Conservation (phyloP, 2,888 invertebrate genomes). For the Eupithecia exiguata region DNA sequence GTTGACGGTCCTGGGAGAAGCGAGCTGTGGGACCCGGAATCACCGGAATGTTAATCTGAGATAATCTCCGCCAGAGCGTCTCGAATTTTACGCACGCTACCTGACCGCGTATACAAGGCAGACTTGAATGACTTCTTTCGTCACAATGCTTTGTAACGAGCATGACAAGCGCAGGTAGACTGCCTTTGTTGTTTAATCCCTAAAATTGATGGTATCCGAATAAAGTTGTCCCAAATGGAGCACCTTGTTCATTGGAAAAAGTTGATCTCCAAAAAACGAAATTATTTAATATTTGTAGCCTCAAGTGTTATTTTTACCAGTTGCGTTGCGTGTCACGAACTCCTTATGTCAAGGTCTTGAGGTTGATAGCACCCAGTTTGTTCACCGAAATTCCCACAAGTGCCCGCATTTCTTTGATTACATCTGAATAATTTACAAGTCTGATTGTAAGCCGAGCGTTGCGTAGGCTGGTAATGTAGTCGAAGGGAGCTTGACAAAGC, state of each 20-base stretch:
- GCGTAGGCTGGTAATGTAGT: slow-evolving; percentile 22
- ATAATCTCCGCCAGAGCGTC: slow-evolving; percentile 73
- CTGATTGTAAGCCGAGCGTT: slow-evolving; percentile 3
- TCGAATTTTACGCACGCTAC: slow-evolving; percentile 80
- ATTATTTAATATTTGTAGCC: slow-evolving; percentile 17
- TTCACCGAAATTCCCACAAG: slow-evolving; percentile 52
- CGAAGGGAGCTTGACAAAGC: slow-evolving; percentile 32
- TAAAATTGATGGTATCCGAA: slow-evolving; percentile 40
- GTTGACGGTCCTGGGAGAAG: slow-evolving; percentile 54
- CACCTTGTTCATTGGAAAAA: slow-evolving; percentile 5
- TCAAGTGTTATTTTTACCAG: slow-evolving; percentile 36
- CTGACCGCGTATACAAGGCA: slow-evolving; percentile 73
- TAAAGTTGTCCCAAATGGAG: slow-evolving; percentile 31
- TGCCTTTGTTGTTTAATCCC: slow-evolving; percentile 55
- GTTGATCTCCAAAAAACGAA: not conserved
- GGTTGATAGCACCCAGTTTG: slow-evolving; percentile 58
- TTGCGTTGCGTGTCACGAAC: slow-evolving; percentile 62
- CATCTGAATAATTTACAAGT: slow-evolving; percentile 26
- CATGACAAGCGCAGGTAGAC: slow-evolving; percentile 69
- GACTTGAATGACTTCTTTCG: slow-evolving; percentile 74
- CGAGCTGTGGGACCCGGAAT: slow-evolving; percentile 65
- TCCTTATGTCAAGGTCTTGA: slow-evolving; percentile 56
- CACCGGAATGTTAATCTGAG: slow-evolving; percentile 79
- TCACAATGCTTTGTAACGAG: slow-evolving; percentile 66
- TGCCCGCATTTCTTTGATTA: slow-evolving; percentile 21